Evolutionary conservation across 2,113 vertebrate species (phyloP).

Genomic region (Pterocles gutturalis): DNA sequence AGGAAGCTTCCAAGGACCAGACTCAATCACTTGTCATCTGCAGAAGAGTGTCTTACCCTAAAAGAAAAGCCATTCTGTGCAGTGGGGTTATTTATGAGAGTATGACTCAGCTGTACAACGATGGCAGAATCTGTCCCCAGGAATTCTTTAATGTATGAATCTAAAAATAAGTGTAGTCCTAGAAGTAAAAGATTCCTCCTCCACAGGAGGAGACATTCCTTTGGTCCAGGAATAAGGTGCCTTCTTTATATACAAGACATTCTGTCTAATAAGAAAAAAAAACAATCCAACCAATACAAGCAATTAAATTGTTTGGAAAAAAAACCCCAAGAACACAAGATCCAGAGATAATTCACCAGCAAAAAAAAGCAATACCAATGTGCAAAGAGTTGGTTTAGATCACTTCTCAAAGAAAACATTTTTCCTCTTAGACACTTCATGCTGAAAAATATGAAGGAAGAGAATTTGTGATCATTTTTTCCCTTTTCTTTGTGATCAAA

Average conservation of each 20-base stretch:
- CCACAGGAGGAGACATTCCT: neutral
- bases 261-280: neutral
- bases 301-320: neutral
- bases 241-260: neutral
- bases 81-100: neutral
- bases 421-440: neutral
- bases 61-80: neutral
- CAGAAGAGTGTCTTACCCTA: neutral
- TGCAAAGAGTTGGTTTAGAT: neutral
- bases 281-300: neutral
- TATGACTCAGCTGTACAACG: neutral
- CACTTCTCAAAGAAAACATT: neutral
- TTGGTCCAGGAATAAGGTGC: neutral
- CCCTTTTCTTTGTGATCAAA: neutral
- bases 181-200: neutral
- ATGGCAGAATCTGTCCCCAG: neutral
- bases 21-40: neutral
- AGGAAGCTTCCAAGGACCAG: neutral
- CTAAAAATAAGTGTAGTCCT: neutral
- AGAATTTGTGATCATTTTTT: neutral
- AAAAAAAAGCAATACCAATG: neutral
- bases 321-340: neutral
- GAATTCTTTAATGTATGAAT: neutral
- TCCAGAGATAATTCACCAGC: neutral
- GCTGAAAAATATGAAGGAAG: neutral